These are phyloP conservation scores for Pygathrix nemaeus DNA, from an alignment of 2,113 vertebrate genomes.

Conservation along the genomic window DNA sequence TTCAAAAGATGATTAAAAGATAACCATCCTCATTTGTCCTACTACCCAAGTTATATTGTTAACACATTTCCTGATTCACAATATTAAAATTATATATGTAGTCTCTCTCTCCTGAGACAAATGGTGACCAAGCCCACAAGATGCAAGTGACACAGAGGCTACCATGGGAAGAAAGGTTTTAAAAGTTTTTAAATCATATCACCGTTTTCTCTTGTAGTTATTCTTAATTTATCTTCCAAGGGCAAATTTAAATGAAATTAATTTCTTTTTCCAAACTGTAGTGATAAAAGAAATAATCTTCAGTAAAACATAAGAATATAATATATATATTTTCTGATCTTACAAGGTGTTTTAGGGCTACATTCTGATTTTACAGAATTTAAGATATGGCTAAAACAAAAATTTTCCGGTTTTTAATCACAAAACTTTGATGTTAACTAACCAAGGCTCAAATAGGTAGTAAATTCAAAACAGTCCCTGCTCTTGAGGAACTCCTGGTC, in stretches of 20 bases:
- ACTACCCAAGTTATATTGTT: not conserved
- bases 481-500: constrained; percentile 23
- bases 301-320: not conserved
- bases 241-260: constrained; percentile 3
- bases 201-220: constrained; percentile 8
- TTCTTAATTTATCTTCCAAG: constrained; percentile 5
- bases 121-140: not conserved
- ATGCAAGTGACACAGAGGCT: not conserved
- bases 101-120: not conserved
- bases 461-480: constrained; percentile 26
- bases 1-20: constrained; percentile 20
- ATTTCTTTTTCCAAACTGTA: constrained; percentile 29
- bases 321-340: not conserved
- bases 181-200: not conserved
- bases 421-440: constrained; percentile 36
- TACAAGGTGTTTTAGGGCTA: not conserved
- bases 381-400: constrained; percentile 20
- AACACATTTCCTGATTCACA: not conserved
- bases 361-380: constrained; percentile 25
- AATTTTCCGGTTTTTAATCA: not conserved
- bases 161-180: not conserved
- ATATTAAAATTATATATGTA: constrained; percentile 8
- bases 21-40: not conserved
- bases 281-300: constrained; percentile 19
- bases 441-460: not conserved